Percentiles rank a stretch among this genome's conserved stretches.
phyloP scores from a whole-genome alignment of 2,797 vertebrate species.

The Bucorvus abyssinicus region DNA sequence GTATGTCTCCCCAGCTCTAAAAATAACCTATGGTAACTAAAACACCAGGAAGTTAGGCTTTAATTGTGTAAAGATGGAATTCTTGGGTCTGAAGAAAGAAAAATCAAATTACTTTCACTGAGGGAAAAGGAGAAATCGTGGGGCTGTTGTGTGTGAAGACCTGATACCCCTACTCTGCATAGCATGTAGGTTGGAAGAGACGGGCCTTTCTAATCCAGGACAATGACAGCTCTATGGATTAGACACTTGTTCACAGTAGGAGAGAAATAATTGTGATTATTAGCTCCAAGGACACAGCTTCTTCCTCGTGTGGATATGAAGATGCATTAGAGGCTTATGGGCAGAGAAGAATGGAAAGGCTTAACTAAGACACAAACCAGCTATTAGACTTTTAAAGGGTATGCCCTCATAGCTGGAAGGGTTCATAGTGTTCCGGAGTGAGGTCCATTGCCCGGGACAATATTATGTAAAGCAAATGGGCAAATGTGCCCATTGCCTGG shows the following conservation, averaged over 20 bases:
- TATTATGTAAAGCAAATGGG: not conserved
- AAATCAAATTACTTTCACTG: not conserved
- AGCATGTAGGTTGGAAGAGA: not conserved
- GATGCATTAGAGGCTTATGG: not conserved
- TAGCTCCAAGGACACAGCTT: not conserved
- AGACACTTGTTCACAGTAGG: not conserved
- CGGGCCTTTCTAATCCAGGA: not conserved
- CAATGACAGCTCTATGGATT: not conserved
- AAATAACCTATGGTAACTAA: not conserved
- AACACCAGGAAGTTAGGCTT: not conserved
- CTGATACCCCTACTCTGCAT: not conserved
- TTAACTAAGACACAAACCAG: not conserved
- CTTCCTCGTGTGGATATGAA: not conserved
- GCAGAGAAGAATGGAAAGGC: not conserved
- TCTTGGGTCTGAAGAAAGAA: not conserved
- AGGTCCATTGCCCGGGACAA: not conserved
- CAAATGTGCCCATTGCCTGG: not conserved
- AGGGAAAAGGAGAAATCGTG: not conserved
- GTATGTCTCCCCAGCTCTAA: not conserved
- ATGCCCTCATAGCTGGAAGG: not conserved
- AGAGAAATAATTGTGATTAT: slow-evolving; percentile 20
- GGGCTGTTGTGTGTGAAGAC: not conserved
- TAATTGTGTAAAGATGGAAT: not conserved
- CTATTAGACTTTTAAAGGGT: not conserved
- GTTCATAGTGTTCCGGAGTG: not conserved